Evolutionary conservation across 2,888 invertebrate species (phyloP).

Genomic region (Argyra leucocephala): DNA sequence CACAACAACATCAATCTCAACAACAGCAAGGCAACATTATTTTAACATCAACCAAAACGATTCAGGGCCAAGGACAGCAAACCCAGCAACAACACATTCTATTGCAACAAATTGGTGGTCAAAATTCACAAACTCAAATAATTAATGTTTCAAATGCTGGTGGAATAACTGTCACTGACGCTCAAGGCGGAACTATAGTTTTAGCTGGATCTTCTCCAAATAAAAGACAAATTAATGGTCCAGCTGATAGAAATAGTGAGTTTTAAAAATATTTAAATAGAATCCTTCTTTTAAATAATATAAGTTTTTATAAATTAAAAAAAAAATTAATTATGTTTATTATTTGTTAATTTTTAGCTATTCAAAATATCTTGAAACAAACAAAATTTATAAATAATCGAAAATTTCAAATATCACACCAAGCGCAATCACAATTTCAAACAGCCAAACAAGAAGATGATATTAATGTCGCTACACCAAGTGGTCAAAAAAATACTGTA

Average conservation of each 20-base stretch:
- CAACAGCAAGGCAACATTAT: constrained; percentile 37
- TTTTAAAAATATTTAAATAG: constrained; percentile 11
- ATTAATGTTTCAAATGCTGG: constrained; percentile 19
- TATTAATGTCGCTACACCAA: constrained; percentile 23
- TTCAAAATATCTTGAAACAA: constrained; percentile 27
- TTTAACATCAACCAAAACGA: constrained; percentile 30
- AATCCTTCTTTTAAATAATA: constrained; percentile 10
- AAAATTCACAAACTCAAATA: constrained; percentile 17
- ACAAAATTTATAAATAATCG: constrained; percentile 26
- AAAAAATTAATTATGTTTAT: too few relatives aligned
- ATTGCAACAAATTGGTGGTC: constrained; percentile 36
- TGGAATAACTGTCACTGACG: constrained; percentile 13
- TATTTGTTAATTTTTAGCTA: constrained; percentile 29
- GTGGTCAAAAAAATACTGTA: constrained; percentile 22
- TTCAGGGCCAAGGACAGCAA: constrained; percentile 30
- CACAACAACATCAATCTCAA: constrained; percentile 29
- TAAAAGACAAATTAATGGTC: constrained; percentile 38
- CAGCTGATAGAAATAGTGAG: constrained; percentile 32
- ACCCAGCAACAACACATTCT: constrained; percentile 35
- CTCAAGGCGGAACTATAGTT: constrained; percentile 20
- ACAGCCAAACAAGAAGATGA: constrained; percentile 34
- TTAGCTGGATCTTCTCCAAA: constrained; percentile 18
- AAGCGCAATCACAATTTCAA: constrained; percentile 32
- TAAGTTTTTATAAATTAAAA: constrained; percentile 2
- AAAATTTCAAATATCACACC: constrained; percentile 34